A percentile compares a stretch with the other conserved stretches of the same genome.
phyloP scores from a whole-genome alignment of 2,888 invertebrate species.

The Lysandra coridon region DNA sequence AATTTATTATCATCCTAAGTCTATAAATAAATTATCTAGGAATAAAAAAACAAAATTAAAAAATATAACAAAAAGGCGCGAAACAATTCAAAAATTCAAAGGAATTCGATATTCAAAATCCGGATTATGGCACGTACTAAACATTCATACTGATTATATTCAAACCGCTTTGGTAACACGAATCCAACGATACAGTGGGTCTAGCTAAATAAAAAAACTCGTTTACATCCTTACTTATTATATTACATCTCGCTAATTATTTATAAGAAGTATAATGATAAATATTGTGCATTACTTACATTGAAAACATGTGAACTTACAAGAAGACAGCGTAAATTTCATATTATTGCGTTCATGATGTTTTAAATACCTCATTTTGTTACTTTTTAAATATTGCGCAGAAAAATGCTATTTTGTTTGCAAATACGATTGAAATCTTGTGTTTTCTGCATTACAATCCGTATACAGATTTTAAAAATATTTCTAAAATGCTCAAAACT shows the following conservation, averaged over 20 bases:
- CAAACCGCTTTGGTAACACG: slow-evolving; percentile 36
- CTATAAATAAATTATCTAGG: slow-evolving; percentile 27
- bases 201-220: slow-evolving; percentile 35
- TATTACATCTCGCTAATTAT: slow-evolving; percentile 51
- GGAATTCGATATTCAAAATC: slow-evolving; percentile 29
- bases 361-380: neutral
- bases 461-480: slow-evolving; percentile 20
- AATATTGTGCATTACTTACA: slow-evolving; percentile 75
- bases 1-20: slow-evolving; percentile 22
- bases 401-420: neutral
- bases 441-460: neutral
- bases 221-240: slow-evolving; percentile 49
- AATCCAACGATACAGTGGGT: slow-evolving; percentile 35
- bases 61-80: slow-evolving; percentile 20
- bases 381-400: neutral
- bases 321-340: slow-evolving; percentile 36
- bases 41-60: slow-evolving; percentile 29
- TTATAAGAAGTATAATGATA: slow-evolving; percentile 62
- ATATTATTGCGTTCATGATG: slow-evolving; percentile 34
- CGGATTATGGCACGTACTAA: slow-evolving; percentile 33
- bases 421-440: neutral
- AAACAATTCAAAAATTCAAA: slow-evolving; percentile 26
- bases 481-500: slow-evolving; percentile 28
- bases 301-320: slow-evolving; percentile 46
- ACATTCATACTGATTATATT: slow-evolving; percentile 34